Base-by-base conservation (phyloP, 2,888 invertebrate species). In the Netelia virgata region DNA sequence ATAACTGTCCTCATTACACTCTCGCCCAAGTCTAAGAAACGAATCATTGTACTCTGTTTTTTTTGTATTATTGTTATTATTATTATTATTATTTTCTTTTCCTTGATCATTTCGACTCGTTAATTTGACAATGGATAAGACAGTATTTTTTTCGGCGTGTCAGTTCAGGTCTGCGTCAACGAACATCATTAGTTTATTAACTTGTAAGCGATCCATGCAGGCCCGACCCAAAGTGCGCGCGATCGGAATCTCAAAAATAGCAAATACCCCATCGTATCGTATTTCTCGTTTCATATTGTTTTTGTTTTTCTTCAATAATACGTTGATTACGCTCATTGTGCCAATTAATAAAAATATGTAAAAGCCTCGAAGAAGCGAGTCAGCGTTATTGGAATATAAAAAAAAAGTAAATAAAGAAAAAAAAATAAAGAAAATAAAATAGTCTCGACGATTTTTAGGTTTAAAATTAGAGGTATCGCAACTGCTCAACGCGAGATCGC, bases 141-240 rank as follows among this genome's bases (percentile, higher is more conserved):
- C n/a, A 18, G 20, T 36, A 55, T 70, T 28, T 55, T 70, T 41
- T n/a, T 70, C 70, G 70, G 59, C 28, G 53, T 69, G 59, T 84
- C 66, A 63, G 64, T 69, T 86, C 81, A 72, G 74, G 72, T 78
- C 68, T 69, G 84, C 84, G 74, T 76, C 64, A 76, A 87, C 55
- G 57, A 77, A 85, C 76, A 82, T 86, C 75, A 18, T 86, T 85
- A 88, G 87, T 86, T 81, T 84, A 83, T 77, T 85, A 83, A 84
- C 86, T 87, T 74, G 84, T 88, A 86, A 89, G 90, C 89, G 90
- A 92, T 92, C 92, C 92, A 92, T 92, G 92, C 92, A 92, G 92
- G 92, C 91, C 92, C 92, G 92, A 92, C 91, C 91, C 92, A 90
- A 91, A 92, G 90, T 91, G 92, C 90, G 88, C 89, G 90, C 89